Evolutionary conservation across 2,888 invertebrate species (phyloP), one percentile per base, ranked within the genome.

Genomic region (Epinotia nisella): DNA sequence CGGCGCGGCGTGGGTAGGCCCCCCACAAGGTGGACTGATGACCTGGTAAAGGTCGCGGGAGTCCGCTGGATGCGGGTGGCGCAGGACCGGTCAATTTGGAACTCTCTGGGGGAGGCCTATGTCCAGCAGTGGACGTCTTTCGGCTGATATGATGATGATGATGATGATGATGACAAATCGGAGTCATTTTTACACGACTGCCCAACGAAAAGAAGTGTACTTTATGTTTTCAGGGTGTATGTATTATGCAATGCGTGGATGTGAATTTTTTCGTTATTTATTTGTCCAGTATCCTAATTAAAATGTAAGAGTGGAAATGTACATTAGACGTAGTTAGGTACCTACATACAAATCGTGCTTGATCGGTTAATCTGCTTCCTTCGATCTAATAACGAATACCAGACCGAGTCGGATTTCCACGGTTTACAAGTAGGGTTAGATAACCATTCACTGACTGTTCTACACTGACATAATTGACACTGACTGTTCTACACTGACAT

Each of bases 331-430:
- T 56, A 29, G 29, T 29, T n/a, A n/a, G n/a, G n/a, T 35, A 29
- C 5, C 29, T 58, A 29, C 29, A 29, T 58, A 19, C 15, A 56
- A 55, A 11, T 3, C 11, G 41, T 19, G 39, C 55, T 66, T 55
- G 55, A 15, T 39, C 39, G 55, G 17, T 11, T 39, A 55, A 53
- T 55, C 55, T 55, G 21, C 55, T 55, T 66, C 65, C 65, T 66
- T 39, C 41, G 10, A 66, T 66, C 55, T 66, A 39, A 35, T 66
- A 56, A 55, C 65, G 3, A 55, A 49, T 21, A 41, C 55, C 41
- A 66, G 65, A 10, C 39, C 39, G 65, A 15, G 65, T n/a, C 21
- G 55, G 21, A 66, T 66, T 41, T 65, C 0, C 21, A 55, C 55
- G 11, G 55, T 15, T 39, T 21, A 39, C 21, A 15, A 55, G 19